Evolutionary conservation across 2,113 vertebrate species (phyloP).

Genomic region (Carassius carassius): DNA sequence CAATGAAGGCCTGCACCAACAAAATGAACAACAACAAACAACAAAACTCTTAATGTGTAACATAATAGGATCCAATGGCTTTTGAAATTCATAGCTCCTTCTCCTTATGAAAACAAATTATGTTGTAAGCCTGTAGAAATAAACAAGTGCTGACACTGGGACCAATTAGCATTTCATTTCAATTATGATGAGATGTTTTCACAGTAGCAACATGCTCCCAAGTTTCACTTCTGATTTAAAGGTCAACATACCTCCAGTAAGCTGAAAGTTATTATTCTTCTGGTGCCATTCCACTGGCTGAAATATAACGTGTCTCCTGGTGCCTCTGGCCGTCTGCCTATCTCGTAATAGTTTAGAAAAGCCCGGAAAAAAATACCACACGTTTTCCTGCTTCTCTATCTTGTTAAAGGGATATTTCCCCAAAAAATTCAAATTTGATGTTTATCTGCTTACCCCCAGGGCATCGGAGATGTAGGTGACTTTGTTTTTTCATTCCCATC

Average conservation of each 20-base stretch:
- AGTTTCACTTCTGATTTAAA: constrained; percentile 8
- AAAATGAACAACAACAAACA: background rate
- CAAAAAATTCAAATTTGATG: too few relatives aligned
- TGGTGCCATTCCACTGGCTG: background rate
- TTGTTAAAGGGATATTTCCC: background rate
- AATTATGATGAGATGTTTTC: background rate
- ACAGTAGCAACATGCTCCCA: background rate
- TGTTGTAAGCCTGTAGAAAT: background rate
- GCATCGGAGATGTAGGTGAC: too few relatives aligned
- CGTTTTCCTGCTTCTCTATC: constrained; percentile 15
- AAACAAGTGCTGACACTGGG: background rate
- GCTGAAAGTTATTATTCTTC: background rate
- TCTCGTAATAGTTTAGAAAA: constrained; percentile 16
- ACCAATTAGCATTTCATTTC: background rate
- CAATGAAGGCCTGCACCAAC: background rate
- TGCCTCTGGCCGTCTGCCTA: background rate
- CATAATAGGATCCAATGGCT: background rate
- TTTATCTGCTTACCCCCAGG: too few relatives aligned
- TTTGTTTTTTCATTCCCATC: too few relatives aligned
- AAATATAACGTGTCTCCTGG: background rate
- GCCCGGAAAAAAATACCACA: background rate
- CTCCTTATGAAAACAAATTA: background rate
- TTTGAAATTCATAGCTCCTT: background rate
- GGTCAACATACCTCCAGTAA: background rate
- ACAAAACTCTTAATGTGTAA: background rate